These are phyloP conservation scores for Aethina tumida DNA, from an alignment of 1,140 invertebrate genomes.

Conservation along the genomic window DNA sequence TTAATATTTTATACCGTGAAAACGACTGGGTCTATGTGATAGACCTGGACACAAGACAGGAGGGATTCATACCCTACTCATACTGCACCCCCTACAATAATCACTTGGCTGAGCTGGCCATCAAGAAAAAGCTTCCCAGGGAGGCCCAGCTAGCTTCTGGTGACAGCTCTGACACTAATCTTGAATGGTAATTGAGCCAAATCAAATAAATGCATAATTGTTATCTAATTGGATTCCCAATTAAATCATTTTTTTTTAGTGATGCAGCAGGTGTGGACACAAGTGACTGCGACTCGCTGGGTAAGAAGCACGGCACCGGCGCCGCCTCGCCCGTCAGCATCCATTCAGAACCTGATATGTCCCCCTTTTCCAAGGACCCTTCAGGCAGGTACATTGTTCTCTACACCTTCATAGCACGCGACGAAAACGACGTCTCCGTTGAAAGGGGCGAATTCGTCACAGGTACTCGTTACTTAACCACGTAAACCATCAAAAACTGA, in stretches of 20 bases:
- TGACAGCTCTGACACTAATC: constrained; percentile 28
- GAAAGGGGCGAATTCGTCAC: constrained; percentile 91
- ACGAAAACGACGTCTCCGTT: constrained; percentile 91
- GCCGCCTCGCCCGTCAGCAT: constrained; percentile 48
- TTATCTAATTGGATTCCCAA: background rate
- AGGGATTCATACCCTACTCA: constrained; percentile 91
- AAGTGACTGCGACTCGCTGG: constrained; percentile 35
- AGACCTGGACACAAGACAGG: constrained; percentile 72
- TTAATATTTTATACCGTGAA: constrained; percentile 86
- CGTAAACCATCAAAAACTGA: constrained; percentile 2
- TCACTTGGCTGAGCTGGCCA: constrained; percentile 63
- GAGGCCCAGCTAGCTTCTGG: constrained; percentile 32
- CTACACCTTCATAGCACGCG: constrained; percentile 84
- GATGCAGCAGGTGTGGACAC: constrained; percentile 32
- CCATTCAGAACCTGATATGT: constrained; percentile 58
- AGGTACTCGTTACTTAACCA: constrained; percentile 22
- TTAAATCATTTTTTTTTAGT: constrained; percentile 24
- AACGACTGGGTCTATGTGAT: constrained; percentile 97
- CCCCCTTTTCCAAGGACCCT: constrained; percentile 86
- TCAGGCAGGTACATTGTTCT: constrained; percentile 84
- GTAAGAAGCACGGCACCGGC: constrained; percentile 44
- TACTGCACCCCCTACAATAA: constrained; percentile 82
- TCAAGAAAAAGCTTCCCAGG: constrained; percentile 78
- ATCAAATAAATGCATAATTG: constrained; percentile 3
- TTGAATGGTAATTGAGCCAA: constrained; percentile 28